Evolutionary conservation across 2,888 invertebrate species (phyloP).

Genomic region (Cosmorhoe ocellata): DNA sequence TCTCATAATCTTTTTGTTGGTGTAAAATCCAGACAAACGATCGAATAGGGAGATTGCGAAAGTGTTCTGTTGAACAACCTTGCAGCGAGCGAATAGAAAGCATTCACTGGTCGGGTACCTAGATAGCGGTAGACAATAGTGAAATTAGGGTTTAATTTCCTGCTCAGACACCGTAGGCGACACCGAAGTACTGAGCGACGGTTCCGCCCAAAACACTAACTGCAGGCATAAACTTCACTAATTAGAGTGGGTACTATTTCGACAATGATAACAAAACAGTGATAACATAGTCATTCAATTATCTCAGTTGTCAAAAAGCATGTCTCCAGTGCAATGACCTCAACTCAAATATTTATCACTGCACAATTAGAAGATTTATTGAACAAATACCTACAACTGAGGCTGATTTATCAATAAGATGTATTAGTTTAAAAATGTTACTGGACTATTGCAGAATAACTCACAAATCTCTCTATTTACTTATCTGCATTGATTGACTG

Average conservation of each 20-base stretch:
- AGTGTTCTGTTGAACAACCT: conserved; percentile 71
- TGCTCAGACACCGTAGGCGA: conserved; percentile 33
- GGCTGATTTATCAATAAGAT: too few species aligned
- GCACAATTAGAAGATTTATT: too few species aligned
- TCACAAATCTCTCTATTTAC: too few species aligned
- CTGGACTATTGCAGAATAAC: too few species aligned
- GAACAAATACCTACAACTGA: too few species aligned
- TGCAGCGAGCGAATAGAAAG: conserved; percentile 73
- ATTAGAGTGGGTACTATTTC: conserved; percentile 5
- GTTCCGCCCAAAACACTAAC: conserved; percentile 16
- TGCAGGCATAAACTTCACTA: background rate
- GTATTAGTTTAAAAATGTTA: too few species aligned
- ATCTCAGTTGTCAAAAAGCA: conserved; percentile 15
- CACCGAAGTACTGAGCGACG: background rate
- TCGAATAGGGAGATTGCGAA: conserved; percentile 71
- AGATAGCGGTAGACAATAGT: conserved; percentile 66
- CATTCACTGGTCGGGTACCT: conserved; percentile 59
- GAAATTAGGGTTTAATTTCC: conserved; percentile 61
- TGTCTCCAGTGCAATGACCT: conserved; percentile 18
- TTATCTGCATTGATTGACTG: too few species aligned
- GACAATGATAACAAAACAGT: conserved; percentile 17
- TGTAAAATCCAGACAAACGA: conserved; percentile 63
- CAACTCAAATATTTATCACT: background rate
- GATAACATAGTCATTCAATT: conserved; percentile 18
- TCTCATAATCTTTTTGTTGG: conserved; percentile 65